Evolutionary conservation across 2,888 invertebrate species (phyloP).

Genomic region (Cephus nigrinus): DNA sequence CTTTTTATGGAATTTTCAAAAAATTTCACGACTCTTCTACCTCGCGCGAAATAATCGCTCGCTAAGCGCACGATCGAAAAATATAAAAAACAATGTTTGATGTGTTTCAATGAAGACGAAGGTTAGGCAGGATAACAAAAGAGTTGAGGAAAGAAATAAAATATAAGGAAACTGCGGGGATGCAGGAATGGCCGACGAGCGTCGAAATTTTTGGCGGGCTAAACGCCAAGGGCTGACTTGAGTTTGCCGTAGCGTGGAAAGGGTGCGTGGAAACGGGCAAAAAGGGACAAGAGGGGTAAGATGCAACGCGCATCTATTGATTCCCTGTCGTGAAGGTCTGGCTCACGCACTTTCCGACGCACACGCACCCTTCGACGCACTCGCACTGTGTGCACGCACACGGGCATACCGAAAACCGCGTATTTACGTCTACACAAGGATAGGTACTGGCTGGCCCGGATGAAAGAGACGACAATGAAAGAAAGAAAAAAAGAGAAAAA

Average conservation of each 20-base stretch:
- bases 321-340: constrained; percentile 42
- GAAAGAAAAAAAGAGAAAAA: constrained; percentile 16
- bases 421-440: not conserved
- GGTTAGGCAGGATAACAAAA: too few relatives aligned
- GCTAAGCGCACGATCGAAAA: too few relatives aligned
- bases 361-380: constrained; percentile 33
- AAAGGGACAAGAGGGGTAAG: constrained; percentile 54
- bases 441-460: constrained; percentile 7
- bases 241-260: not conserved
- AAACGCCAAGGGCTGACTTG: not conserved
- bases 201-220: constrained; percentile 2
- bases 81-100: accelerated
- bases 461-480: too few relatives aligned
- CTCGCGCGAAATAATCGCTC: too few relatives aligned
- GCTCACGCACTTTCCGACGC: constrained; percentile 43
- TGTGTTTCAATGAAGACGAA: too few relatives aligned
- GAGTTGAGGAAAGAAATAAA: not conserved
- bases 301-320: constrained; percentile 66
- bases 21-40: too few relatives aligned
- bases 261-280: constrained; percentile 44
- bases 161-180: not conserved
- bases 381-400: constrained; percentile 22
- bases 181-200: not conserved
- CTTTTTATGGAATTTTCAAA: too few relatives aligned
- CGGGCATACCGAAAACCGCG: constrained; percentile 2